phyloP scores from a whole-genome alignment of 2,888 invertebrate species.

The Tiliacea citrago region DNA sequence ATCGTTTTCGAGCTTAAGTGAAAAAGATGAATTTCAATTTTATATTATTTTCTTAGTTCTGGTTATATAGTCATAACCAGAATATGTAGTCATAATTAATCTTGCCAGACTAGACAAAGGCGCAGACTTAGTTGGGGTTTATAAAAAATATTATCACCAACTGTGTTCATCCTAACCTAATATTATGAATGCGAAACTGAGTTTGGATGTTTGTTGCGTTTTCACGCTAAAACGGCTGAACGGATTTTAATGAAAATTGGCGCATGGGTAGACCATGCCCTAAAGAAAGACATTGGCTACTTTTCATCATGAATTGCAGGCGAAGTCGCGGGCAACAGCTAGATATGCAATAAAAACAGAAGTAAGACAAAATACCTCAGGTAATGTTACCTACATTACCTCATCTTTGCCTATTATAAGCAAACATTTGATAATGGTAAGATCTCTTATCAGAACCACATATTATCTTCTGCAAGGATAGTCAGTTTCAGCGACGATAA shows the following conservation, averaged over 20 bases:
- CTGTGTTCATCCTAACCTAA: not conserved
- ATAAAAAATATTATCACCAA: not conserved
- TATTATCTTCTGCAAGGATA: constrained; percentile 35
- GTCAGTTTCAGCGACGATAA: constrained; percentile 45
- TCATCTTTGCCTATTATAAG: constrained; percentile 24
- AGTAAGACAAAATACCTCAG: not conserved
- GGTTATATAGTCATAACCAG: no score
- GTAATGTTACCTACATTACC: constrained; percentile 30
- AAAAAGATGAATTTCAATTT: not conserved
- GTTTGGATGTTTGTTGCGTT: no score
- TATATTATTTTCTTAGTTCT: not conserved
- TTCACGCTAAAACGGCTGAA: no score
- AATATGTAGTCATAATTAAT: no score
- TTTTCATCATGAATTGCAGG: no score
- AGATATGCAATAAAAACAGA: not conserved
- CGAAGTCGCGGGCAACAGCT: no score
- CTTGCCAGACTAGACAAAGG: not conserved
- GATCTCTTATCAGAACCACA: constrained; percentile 50
- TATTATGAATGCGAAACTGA: no score
- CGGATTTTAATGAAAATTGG: no score
- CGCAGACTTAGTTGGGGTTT: not conserved
- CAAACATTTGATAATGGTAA: constrained; percentile 45
- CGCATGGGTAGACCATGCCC: no score
- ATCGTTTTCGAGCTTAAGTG: no score
- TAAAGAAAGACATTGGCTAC: no score